A percentile compares a stretch with the other conserved stretches of the same genome.
These are phyloP conservation scores for Zaprionus ghesquierei DNA, from an alignment of 1,140 invertebrate species.

Conservation along the genomic window DNA sequence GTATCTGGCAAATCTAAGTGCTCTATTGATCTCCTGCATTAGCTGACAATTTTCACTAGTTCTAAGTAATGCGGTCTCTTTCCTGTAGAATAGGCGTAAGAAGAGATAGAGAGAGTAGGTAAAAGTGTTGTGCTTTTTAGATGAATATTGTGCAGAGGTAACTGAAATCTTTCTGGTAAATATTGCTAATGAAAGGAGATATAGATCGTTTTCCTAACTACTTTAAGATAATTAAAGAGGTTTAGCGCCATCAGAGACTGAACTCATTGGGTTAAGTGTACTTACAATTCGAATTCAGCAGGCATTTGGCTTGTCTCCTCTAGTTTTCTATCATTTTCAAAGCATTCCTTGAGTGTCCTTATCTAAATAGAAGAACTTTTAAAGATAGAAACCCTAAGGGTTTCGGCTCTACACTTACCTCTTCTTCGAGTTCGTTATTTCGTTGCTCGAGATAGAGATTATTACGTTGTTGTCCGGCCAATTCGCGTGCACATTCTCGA, in stretches of 20 bases:
- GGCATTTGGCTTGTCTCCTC: not conserved
- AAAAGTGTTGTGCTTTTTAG: no score
- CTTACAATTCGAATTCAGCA: conserved; percentile 26
- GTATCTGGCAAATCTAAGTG: not conserved
- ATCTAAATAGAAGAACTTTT: conserved; percentile 6
- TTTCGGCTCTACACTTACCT: no score
- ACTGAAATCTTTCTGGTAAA: no score
- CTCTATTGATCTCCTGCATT: not conserved
- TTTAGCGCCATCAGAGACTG: no score
- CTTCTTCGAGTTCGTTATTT: conserved; percentile 31
- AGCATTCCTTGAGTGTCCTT: conserved; percentile 14
- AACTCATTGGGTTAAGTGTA: no score
- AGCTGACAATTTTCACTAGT: not conserved
- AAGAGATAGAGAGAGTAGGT: no score
- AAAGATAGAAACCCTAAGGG: no score
- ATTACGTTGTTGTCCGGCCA: conserved; percentile 29
- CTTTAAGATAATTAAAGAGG: no score
- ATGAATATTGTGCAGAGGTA: no score
- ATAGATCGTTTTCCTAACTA: no score
- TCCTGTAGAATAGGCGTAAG: not conserved
- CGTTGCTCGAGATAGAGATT: conserved; percentile 4
- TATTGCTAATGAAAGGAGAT: no score
- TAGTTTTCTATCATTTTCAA: conserved; percentile 14
- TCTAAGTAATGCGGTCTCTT: not conserved
- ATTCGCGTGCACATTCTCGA: conserved; percentile 5